phyloP scores from a whole-genome alignment of 2,113 vertebrate genomes.

The Pseudorhombus dupliciocellatus region DNA sequence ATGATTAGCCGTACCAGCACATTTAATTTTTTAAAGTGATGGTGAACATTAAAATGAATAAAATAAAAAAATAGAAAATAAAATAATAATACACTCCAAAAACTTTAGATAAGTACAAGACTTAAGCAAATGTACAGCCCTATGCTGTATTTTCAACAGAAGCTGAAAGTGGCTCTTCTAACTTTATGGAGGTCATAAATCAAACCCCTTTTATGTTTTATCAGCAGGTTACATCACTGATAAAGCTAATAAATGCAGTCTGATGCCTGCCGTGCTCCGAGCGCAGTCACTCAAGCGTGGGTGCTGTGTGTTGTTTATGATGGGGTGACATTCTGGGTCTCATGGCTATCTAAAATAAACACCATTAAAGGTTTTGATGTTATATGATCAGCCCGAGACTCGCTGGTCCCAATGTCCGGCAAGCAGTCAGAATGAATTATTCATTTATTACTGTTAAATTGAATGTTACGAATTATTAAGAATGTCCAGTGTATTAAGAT shows the following conservation, averaged over 20 bases:
- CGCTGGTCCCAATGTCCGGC: not conserved
- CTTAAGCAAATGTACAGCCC: not conserved
- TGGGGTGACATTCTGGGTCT: not conserved
- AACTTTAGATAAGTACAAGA: not conserved
- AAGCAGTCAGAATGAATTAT: no score
- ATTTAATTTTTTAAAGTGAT: not conserved
- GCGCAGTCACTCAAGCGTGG: not conserved
- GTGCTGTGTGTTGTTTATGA: not conserved
- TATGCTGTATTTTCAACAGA: conserved; percentile 4
- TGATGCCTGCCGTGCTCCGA: conserved; percentile 1
- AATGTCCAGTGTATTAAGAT: not conserved
- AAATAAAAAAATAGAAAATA: not conserved
- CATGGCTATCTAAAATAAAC: conserved; percentile 15
- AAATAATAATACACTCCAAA: not conserved
- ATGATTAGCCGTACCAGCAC: no score
- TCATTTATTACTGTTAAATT: no score
- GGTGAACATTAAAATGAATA: not conserved
- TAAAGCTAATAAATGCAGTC: not conserved
- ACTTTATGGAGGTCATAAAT: conserved; percentile 2
- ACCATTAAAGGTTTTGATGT: conserved; percentile 6
- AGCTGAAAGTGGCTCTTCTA: not conserved
- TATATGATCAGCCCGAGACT: no score
- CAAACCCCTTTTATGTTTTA: conserved; percentile 1
- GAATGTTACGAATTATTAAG: no score
- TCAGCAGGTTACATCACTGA: not conserved